phyloP scores from a whole-genome alignment of 2,888 invertebrate genomes.

The Chaetoderma sp. region DNA sequence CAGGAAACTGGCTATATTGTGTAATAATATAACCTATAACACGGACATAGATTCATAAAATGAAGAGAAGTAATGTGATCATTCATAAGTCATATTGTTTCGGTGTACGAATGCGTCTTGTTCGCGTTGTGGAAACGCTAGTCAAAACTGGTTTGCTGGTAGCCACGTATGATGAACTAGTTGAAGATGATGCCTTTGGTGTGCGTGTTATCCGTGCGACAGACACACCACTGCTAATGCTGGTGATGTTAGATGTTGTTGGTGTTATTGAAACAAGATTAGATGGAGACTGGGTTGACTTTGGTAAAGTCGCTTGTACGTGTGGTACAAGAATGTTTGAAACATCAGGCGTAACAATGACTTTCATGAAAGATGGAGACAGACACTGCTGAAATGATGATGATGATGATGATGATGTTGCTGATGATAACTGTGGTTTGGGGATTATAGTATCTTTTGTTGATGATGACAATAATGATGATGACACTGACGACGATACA shows the following conservation, averaged over 20 bases:
- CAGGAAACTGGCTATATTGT: too few relatives aligned
- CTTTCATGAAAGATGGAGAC: too few relatives aligned
- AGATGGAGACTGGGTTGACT: background rate
- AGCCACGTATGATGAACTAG: constrained; percentile 45
- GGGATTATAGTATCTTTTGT: background rate
- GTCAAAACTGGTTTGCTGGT: constrained; percentile 51
- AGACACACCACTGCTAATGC: background rate
- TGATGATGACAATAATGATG: background rate
- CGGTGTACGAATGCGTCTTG: constrained; percentile 60
- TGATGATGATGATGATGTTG: too few relatives aligned
- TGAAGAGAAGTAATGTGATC: too few relatives aligned
- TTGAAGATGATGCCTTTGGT: background rate
- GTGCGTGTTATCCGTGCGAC: background rate
- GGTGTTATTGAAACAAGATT: background rate
- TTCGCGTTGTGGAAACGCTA: constrained; percentile 58
- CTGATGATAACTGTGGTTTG: background rate
- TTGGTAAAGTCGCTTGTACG: constrained; percentile 7
- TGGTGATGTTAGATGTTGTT: background rate
- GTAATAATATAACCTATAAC: too few relatives aligned
- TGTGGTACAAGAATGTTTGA: too few relatives aligned
- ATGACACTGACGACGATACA: constrained; percentile 8
- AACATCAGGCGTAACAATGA: too few relatives aligned
- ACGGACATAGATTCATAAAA: too few relatives aligned
- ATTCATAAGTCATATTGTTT: constrained; percentile 61
- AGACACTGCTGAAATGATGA: too few relatives aligned